A percentile compares a stretch with the other conserved stretches of the same genome.
Conservation (phyloP, 2,888 invertebrate genomes). For the Eumacrocentrus americanus region DNA sequence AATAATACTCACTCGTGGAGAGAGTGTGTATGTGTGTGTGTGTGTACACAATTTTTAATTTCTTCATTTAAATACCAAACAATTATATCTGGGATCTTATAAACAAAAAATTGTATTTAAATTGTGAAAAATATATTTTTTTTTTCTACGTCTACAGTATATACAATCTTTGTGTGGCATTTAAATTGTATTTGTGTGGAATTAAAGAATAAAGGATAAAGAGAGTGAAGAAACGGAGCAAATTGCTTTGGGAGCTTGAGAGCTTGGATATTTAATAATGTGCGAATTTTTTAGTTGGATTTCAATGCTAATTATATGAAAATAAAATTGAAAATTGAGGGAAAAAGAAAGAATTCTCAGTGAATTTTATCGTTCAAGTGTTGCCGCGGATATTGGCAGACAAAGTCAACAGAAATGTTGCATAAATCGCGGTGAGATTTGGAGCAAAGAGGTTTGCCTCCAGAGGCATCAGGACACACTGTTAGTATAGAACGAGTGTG, state of each 20-base stretch:
- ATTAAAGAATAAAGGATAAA: slow-evolving; percentile 1
- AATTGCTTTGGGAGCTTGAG: too few species aligned
- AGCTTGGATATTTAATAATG: too few species aligned
- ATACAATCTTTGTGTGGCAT: neutral
- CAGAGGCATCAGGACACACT: neutral
- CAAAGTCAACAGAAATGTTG: slow-evolving; percentile 17
- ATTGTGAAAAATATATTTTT: slow-evolving; percentile 1
- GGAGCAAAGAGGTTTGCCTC: neutral
- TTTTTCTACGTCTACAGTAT: too few species aligned
- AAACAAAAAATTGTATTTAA: slow-evolving; percentile 1
- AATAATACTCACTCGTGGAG: neutral
- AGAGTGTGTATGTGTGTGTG: neutral
- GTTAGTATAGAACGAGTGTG: slow-evolving; percentile 2
- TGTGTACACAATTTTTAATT: neutral
- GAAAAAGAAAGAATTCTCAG: neutral
- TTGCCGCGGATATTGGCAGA: neutral
- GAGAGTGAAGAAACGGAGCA: too few species aligned
- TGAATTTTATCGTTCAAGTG: neutral
- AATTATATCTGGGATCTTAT: slow-evolving; percentile 5
- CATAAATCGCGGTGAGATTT: slow-evolving; percentile 21
- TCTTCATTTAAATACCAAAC: neutral
- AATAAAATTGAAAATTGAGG: neutral
- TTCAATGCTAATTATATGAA: too few species aligned
- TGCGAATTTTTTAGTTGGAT: too few species aligned
- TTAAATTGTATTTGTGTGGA: neutral